phyloP scores from a whole-genome alignment of 1,140 invertebrate species.

The Drosophila guanche region DNA sequence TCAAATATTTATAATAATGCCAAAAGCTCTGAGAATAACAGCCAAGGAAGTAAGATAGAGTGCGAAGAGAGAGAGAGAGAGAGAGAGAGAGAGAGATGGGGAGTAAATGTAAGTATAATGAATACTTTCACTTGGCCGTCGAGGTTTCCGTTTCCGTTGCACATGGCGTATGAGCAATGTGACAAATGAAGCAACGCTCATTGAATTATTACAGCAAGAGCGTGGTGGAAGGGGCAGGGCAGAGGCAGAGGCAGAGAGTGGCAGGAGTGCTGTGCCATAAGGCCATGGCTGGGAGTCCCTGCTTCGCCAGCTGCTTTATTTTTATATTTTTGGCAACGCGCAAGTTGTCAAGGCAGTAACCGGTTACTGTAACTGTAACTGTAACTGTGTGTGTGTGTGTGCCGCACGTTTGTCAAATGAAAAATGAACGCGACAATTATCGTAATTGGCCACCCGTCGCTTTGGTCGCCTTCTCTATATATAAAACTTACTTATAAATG shows the following conservation, averaged over 20 bases:
- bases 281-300: not conserved
- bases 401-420: constrained; percentile 72
- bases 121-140: constrained; percentile 68
- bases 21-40: constrained; percentile 26
- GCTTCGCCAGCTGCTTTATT: not conserved
- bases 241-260: not conserved
- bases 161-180: constrained; percentile 61
- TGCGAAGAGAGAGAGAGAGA: not conserved
- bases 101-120: constrained; percentile 69
- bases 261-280: constrained; percentile 3
- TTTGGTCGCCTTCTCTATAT: constrained; percentile 26
- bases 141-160: constrained; percentile 59
- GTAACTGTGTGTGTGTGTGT: constrained; percentile 1
- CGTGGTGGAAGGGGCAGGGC: not conserved
- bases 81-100: not conserved
- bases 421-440: constrained; percentile 79
- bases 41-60: constrained; percentile 6
- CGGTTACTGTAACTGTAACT: constrained; percentile 32
- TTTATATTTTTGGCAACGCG: constrained; percentile 37
- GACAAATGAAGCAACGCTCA: constrained; percentile 70
- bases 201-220: constrained; percentile 68
- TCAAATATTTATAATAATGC: constrained; percentile 77
- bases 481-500: constrained; percentile 34
- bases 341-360: constrained; percentile 60
- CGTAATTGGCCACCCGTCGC: constrained; percentile 62